These are phyloP conservation scores for Phengaris arion DNA, from an alignment of 2,888 invertebrate species.

Conservation along the genomic window DNA sequence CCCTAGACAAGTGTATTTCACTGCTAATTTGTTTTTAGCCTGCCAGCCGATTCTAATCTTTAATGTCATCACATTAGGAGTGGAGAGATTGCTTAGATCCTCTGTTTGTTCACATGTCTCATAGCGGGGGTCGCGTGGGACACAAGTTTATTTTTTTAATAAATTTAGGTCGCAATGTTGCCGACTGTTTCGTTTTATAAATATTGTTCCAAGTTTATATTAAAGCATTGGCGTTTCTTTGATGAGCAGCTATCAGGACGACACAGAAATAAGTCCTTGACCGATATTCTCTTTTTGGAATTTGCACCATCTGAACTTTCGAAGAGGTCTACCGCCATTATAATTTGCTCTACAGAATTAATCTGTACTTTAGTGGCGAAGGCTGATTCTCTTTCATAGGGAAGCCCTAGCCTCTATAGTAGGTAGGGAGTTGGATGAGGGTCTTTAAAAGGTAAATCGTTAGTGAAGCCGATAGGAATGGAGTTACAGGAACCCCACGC, in stretches of 20 bases:
- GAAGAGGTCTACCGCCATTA: background rate
- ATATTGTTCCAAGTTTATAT: slow-evolving; percentile 28
- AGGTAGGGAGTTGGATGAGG: too few relatives aligned
- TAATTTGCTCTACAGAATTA: background rate
- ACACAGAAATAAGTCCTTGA: slow-evolving; percentile 1
- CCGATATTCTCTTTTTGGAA: slow-evolving; percentile 7
- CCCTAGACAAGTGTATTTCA: slow-evolving; percentile 65
- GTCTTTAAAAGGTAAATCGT: too few relatives aligned
- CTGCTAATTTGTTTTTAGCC: slow-evolving; percentile 45
- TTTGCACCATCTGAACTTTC: background rate
- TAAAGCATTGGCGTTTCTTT: slow-evolving; percentile 3
- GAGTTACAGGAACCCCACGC: too few relatives aligned
- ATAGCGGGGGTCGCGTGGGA: slow-evolving; percentile 59
- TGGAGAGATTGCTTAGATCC: slow-evolving; percentile 30
- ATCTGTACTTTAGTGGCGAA: background rate
- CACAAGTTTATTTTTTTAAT: slow-evolving; percentile 47
- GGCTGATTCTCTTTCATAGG: too few relatives aligned
- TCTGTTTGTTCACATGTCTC: slow-evolving; percentile 72
- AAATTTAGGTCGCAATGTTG: slow-evolving; percentile 41
- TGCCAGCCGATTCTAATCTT: slow-evolving; percentile 40
- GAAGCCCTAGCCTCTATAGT: too few relatives aligned
- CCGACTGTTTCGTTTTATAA: slow-evolving; percentile 34
- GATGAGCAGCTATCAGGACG: background rate
- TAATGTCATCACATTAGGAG: slow-evolving; percentile 39
- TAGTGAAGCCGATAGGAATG: too few relatives aligned